These are phyloP conservation scores for Gambusia yucatana DNA, from an alignment of 2,797 vertebrate genomes.

Conservation along the genomic window DNA sequence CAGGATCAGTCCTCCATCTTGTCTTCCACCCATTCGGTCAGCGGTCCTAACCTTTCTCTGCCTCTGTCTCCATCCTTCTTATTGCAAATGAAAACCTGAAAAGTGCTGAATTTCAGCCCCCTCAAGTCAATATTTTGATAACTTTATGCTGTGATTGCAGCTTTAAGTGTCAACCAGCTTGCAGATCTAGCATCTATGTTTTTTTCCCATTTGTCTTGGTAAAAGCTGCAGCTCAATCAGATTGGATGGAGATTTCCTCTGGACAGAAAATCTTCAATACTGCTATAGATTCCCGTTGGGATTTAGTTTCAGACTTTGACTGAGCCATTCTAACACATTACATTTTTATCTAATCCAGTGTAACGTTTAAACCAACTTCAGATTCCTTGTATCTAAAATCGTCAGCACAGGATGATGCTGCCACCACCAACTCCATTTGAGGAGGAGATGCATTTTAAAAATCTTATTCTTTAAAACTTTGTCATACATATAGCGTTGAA, in stretches of 20 bases:
- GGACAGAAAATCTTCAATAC: not conserved
- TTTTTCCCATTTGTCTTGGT: not conserved
- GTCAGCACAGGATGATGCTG: not conserved
- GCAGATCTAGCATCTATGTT: not conserved
- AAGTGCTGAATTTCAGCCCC: not conserved
- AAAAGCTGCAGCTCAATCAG: not conserved
- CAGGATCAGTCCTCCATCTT: constrained; percentile 56
- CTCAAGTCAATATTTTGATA: not conserved
- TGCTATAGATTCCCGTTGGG: not conserved
- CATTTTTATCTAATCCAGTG: not conserved
- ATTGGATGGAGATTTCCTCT: not conserved
- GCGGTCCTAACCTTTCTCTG: constrained; percentile 44
- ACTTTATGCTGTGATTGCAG: not conserved
- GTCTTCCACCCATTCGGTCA: constrained; percentile 51
- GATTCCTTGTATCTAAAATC: not conserved
- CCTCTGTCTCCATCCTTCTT: not conserved
- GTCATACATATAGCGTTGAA: not conserved
- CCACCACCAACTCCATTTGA: not conserved
- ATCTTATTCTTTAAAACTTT: not conserved
- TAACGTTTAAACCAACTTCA: not conserved
- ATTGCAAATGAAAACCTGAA: not conserved
- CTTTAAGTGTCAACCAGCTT: not conserved
- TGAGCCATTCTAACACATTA: not conserved
- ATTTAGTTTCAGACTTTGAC: not conserved
- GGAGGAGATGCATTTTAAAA: not conserved